These are phyloP conservation scores for Argyrosomus japonicus DNA, from an alignment of 2,113 vertebrate species.

Conservation along the genomic window DNA sequence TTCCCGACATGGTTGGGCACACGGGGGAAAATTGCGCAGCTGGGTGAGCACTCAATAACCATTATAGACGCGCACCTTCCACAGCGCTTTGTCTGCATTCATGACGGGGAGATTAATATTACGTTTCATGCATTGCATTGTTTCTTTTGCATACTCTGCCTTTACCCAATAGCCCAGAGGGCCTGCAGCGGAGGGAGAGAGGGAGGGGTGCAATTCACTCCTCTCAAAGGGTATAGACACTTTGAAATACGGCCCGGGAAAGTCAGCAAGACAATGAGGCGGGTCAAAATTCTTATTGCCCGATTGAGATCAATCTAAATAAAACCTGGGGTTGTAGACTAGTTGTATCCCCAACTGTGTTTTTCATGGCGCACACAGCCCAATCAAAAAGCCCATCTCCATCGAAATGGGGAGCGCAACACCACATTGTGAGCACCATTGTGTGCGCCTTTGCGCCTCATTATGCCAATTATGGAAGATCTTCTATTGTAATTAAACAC, in stretches of 20 bases:
- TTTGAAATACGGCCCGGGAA: slow-evolving; percentile 81
- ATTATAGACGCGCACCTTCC: slow-evolving; percentile 76
- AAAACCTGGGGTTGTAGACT: slow-evolving; percentile 79
- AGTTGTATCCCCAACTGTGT: slow-evolving; percentile 83
- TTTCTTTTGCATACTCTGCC: slow-evolving; percentile 76
- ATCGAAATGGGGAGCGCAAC: slow-evolving; percentile 73
- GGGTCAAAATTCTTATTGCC: slow-evolving; percentile 82
- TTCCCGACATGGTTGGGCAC: slow-evolving; percentile 71
- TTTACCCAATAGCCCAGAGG: slow-evolving; percentile 70
- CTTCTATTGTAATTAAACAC: slow-evolving; percentile 82
- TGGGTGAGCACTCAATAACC: slow-evolving; percentile 78
- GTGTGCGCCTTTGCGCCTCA: slow-evolving; percentile 81
- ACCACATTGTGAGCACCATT: slow-evolving; percentile 77
- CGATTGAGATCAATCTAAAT: slow-evolving; percentile 85
- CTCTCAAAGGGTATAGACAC: slow-evolving; percentile 77
- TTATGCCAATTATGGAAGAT: slow-evolving; percentile 81
- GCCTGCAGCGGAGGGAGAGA: slow-evolving; percentile 51
- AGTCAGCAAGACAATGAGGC: slow-evolving; percentile 76
- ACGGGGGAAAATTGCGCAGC: slow-evolving; percentile 78
- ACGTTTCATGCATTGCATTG: slow-evolving; percentile 82
- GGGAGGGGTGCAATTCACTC: slow-evolving; percentile 65
- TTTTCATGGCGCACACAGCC: slow-evolving; percentile 76
- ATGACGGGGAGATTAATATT: slow-evolving; percentile 84
- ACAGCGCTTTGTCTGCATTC: slow-evolving; percentile 79
- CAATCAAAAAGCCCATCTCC: slow-evolving; percentile 79